Conservation (phyloP, 2,888 invertebrate species). For the Plagodis pulveraria region DNA sequence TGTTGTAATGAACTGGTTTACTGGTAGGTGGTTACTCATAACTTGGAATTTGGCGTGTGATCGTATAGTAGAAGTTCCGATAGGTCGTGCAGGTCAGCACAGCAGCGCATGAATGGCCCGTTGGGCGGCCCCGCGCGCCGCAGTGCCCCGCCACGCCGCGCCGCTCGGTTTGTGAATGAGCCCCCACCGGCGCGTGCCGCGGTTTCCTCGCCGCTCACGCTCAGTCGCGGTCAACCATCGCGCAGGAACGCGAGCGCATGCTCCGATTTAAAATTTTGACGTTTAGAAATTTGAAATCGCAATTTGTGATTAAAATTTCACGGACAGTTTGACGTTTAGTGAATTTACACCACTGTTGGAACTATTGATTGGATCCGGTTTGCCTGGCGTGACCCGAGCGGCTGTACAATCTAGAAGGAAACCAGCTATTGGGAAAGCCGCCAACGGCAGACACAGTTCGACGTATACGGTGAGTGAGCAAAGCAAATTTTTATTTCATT, state of each 20-base stretch:
- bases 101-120: conserved; percentile 69
- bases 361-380: conserved; percentile 52
- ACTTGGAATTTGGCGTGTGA: conserved; percentile 42
- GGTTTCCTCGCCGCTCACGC: conserved; percentile 57
- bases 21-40: conserved; percentile 34
- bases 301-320: conserved; percentile 55
- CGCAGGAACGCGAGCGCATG: conserved; percentile 74
- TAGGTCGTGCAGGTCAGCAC: conserved; percentile 28
- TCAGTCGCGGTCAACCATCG: conserved; percentile 78
- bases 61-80: conserved; percentile 39
- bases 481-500: conserved; percentile 58
- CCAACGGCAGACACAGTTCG: conserved; percentile 59
- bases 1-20: conserved; percentile 24
- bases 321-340: conserved; percentile 55
- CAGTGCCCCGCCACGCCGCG: conserved; percentile 60
- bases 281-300: conserved; percentile 70
- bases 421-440: conserved; percentile 65
- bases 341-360: conserved; percentile 39
- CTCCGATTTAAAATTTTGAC: conserved; percentile 59
- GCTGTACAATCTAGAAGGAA: conserved; percentile 37
- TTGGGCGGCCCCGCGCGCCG: conserved; percentile 57
- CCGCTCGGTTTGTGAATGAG: conserved; percentile 81
- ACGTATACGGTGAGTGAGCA: conserved; percentile 75
- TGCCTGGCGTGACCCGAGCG: conserved; percentile 42
- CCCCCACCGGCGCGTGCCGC: conserved; percentile 80